Conservation (phyloP, 2,797 vertebrate genomes). For the Aulostomus chinensis region DNA sequence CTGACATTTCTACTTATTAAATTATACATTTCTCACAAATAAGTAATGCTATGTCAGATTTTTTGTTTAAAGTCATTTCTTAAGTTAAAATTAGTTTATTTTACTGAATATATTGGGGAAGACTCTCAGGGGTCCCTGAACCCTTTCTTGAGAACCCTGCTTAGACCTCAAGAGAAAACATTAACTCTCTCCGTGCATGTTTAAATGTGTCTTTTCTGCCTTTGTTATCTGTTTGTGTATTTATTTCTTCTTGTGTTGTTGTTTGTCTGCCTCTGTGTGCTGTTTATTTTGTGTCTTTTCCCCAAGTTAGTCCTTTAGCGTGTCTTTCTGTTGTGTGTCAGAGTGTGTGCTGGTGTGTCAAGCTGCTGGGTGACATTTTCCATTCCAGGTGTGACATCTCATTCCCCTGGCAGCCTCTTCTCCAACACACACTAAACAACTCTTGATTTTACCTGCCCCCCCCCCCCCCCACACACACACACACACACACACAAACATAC, state of each 20-base stretch:
- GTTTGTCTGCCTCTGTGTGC: slow-evolving; percentile 41
- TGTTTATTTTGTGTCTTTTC: slow-evolving; percentile 50
- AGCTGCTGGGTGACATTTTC: slow-evolving; percentile 58
- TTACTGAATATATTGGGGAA: no score
- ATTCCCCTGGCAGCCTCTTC: slow-evolving; percentile 60
- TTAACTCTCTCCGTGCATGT: background rate
- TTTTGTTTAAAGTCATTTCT: no score
- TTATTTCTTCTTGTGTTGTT: slow-evolving; percentile 38
- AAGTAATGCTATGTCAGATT: no score
- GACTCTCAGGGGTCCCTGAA: no score
- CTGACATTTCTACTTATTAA: no score
- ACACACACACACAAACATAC: slow-evolving; percentile 36
- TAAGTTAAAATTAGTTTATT: no score
- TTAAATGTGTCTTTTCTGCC: background rate
- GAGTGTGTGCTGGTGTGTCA: slow-evolving; percentile 19
- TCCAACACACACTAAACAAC: slow-evolving; percentile 68
- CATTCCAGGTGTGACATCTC: slow-evolving; percentile 71
- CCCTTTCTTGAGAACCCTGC: no score
- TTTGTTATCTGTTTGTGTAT: slow-evolving; percentile 31
- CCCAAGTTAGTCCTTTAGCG: slow-evolving; percentile 41
- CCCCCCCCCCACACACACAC: slow-evolving; percentile 25
- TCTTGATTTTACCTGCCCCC: slow-evolving; percentile 71
- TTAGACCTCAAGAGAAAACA: no score
- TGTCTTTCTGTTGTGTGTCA: slow-evolving; percentile 38
- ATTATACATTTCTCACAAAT: no score